phyloP scores from a whole-genome alignment of 2,113 vertebrate species.

The Euleptes europaea region DNA sequence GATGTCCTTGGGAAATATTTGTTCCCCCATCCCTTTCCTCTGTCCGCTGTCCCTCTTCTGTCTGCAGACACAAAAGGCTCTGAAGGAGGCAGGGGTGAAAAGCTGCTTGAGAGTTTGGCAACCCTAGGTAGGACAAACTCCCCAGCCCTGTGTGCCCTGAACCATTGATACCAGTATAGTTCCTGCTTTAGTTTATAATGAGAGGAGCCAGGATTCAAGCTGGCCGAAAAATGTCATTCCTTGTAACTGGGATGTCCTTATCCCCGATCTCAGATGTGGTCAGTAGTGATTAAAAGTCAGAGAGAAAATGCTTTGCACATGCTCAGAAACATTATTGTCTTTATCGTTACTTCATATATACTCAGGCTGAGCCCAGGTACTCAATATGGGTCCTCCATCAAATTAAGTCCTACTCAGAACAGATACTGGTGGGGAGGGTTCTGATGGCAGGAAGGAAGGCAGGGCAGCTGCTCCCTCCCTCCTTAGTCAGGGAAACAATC shows the following conservation, averaged over 20 bases:
- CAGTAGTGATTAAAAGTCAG: background rate
- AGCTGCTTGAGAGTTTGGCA: slow-evolving; percentile 20
- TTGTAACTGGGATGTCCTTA: background rate
- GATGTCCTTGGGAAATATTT: slow-evolving; percentile 54
- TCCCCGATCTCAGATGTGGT: too few species aligned
- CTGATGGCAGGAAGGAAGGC: background rate
- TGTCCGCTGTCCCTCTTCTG: slow-evolving; percentile 29
- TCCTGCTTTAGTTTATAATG: background rate
- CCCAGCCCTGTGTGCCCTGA: background rate
- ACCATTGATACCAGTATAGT: background rate
- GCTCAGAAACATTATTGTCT: background rate
- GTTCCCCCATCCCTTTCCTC: slow-evolving; percentile 57
- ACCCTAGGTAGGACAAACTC: background rate
- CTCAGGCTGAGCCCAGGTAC: background rate
- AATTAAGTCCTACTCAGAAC: background rate
- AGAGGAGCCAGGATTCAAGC: background rate
- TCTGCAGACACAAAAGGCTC: background rate
- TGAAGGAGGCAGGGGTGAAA: slow-evolving; percentile 28
- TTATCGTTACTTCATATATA: background rate
- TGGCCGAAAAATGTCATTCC: background rate
- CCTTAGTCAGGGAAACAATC: too few species aligned
- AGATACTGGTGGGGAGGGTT: background rate
- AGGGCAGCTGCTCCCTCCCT: background rate
- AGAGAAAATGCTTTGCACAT: background rate
- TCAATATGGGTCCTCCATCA: background rate